Evolutionary conservation across 2,888 invertebrate species (phyloP), one percentile per base, ranked within the genome.

Genomic region (Agonopterix heracliana): DNA sequence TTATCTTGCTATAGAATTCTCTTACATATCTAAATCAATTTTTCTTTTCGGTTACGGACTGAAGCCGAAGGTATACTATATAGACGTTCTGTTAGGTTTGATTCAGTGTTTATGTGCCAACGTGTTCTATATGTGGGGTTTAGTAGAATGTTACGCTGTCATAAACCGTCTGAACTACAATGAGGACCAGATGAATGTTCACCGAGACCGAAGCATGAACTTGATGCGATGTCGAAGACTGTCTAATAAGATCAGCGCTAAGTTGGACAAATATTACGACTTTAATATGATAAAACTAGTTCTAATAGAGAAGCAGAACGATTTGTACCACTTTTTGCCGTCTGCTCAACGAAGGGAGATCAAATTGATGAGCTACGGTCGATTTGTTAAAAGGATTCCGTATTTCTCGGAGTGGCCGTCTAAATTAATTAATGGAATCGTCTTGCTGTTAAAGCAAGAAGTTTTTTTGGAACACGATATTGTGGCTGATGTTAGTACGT

Each of bases 371-470:
- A 51, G 54, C 35, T 60, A 66, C 41, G 50, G 46, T 4, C 49
- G 49, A 3, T 52, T 54, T 3, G 26, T 73, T 9, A 51, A 45
- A 7, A 60, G 57, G 26, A 54, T 71, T n/a, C 63, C 66, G 2
- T 68, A 58, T 41, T 71, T 73, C 41, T 26, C 53, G 1, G 59
- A 61, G 0, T 73, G 73, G 71, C 69, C 68, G 1, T 8, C 12
- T 1, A 45, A 56, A 7, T n/a, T 69, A 0, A 51, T 68, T 9
- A 56, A 59, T 3, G 54, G 52, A 4, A 35, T 71, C 0, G 54
- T 62, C 3, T 17, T 55, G 34, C 34, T 62, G 51, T 9, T 68
- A 17, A 59, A 62, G 11, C 59, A 61, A 42, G 60, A 67, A 35
- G 55, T 67, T 12, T 71, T 54, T 52, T 42, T 68, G 45, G 44